Evolutionary conservation across 1,140 invertebrate species (phyloP), one percentile per base, ranked within the genome.

Genomic region (Leptinotarsa undecemlineata): DNA sequence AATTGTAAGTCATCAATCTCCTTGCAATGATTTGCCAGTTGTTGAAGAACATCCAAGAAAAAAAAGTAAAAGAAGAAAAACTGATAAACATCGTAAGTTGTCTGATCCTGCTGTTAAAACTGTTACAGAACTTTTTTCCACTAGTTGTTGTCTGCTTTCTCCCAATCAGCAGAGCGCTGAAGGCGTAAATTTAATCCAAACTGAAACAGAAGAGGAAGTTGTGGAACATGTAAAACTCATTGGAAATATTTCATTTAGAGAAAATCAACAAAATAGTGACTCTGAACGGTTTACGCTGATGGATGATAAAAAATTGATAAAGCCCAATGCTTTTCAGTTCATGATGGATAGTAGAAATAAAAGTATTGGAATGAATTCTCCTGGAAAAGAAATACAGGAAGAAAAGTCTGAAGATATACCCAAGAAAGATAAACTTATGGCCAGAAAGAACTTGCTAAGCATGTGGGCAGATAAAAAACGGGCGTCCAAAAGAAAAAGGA

Each of bases 271-370:
- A n/a, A 63, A 62, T 48, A 23, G 20, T 33, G 8, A 61, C n/a
- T 21, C 20, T 68, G 33, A 42, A 11, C 20, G 48, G 6, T 26
- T 62, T 19, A 63, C 17, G 42, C 11, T 19, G 15, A 62, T 21
- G 1, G 20, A 69, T 21, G 26, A 21, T 68, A 82, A 80, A 80
- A 47, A 78, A 26, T 8, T 8, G 51, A 57, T 17, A 3, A 57
- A 57, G 3, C 51, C 51, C 6, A 83, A 91, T 88, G 90, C 88
- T 26, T 91, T 91, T 82, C 85, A 89, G 77, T 79, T 91, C 48
- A 85, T 91, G 84, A 91, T 91, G 90, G 88, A 88, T 76, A 87
- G 88, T 21, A 84, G 89, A 76, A 87, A 89, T 79, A 90, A 90
- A 78, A 86, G 86, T 51, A 87, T 91, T 75, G 90, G 90, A 17